Percentiles rank a stretch among this genome's conserved stretches.
phyloP scores from a whole-genome alignment of 2,888 invertebrate genomes.

The Agriopis marginaria region DNA sequence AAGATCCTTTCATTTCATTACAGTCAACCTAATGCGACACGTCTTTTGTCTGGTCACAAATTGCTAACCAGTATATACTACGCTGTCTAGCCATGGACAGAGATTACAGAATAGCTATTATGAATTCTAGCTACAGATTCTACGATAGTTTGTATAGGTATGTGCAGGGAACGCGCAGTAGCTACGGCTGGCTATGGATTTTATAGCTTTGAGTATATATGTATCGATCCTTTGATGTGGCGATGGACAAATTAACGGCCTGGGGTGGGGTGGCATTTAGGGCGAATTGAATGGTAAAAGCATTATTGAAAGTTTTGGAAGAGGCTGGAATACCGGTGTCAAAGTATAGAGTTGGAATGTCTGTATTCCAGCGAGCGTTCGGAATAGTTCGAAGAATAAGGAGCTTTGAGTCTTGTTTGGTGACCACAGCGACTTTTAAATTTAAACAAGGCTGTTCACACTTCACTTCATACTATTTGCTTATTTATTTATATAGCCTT shows the following conservation, averaged over 20 bases:
- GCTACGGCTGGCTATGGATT: conserved; percentile 1
- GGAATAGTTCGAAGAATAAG: background rate
- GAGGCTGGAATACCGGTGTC: background rate
- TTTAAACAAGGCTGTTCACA: too few species aligned
- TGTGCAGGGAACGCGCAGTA: conserved; percentile 7
- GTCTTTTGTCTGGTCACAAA: background rate
- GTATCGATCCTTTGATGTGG: conserved; percentile 29
- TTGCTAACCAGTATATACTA: background rate
- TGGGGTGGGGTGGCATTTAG: conserved; percentile 8
- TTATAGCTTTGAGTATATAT: background rate
- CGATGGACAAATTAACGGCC: conserved; percentile 19
- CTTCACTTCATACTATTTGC: too few species aligned
- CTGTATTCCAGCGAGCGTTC: background rate
- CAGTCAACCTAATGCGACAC: background rate
- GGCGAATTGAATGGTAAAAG: conserved; percentile 20
- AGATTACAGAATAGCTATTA: background rate
- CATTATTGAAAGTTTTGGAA: conserved; percentile 8
- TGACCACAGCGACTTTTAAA: too few species aligned
- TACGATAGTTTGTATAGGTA: conserved; percentile 8
- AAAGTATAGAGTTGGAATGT: background rate
- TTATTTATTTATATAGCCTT: too few species aligned
- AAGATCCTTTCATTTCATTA: background rate
- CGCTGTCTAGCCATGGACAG: background rate
- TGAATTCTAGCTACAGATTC: background rate
- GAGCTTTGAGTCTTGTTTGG: background rate